phyloP scores from a whole-genome alignment of 2,888 invertebrate genomes.

The Muscina levida region DNA sequence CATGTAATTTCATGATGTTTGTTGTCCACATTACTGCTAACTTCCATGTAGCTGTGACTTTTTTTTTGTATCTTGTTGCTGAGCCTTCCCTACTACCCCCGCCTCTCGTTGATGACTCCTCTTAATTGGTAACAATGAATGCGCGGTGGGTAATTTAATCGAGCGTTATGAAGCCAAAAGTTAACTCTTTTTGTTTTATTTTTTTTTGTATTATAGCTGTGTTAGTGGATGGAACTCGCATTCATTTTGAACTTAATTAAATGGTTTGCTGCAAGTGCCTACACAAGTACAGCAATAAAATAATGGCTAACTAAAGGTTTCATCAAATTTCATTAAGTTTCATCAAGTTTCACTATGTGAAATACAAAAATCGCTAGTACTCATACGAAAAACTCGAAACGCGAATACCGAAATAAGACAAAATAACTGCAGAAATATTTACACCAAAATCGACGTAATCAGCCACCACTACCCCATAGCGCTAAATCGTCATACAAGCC shows the following conservation, averaged over 20 bases:
- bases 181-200: background rate
- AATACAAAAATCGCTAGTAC: conserved; percentile 55
- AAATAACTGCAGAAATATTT: conserved; percentile 26
- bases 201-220: background rate
- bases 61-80: background rate
- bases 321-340: conserved; percentile 44
- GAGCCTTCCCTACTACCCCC: background rate
- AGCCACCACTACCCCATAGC: too few relatives aligned
- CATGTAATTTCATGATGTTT: background rate
- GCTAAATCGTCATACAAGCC: conserved; percentile 22
- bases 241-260: conserved; percentile 58
- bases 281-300: too few relatives aligned
- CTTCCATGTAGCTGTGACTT: conserved; percentile 5
- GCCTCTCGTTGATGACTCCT: background rate
- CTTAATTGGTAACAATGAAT: conserved; percentile 42
- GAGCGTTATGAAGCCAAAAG: conserved; percentile 18
- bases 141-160: conserved; percentile 19
- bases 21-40: background rate
- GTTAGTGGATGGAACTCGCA: conserved; percentile 42
- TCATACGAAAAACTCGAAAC: conserved; percentile 60
- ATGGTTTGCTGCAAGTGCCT: conserved; percentile 6
- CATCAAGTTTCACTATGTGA: conserved; percentile 56
- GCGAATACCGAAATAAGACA: background rate
- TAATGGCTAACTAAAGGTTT: conserved; percentile 24
- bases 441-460: background rate